Conservation (phyloP, 2,797 vertebrate species). For the Scolopax bukidnonensis region DNA sequence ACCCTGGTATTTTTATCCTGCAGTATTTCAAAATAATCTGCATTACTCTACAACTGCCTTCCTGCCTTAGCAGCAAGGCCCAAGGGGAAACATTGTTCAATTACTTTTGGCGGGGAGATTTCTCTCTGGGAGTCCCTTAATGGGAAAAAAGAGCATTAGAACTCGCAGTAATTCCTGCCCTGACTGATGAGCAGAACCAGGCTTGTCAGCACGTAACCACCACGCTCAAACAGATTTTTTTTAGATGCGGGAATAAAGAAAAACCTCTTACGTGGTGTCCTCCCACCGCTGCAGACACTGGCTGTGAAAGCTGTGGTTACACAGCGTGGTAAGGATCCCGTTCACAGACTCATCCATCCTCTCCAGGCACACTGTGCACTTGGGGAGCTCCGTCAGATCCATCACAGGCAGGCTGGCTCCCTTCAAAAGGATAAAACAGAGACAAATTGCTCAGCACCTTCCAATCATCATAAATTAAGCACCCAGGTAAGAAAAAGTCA, state of each 20-base stretch:
- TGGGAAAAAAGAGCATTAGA: neutral
- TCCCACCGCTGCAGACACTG: constrained; percentile 98
- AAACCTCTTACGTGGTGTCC: constrained; percentile 90
- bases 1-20: neutral
- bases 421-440: constrained; percentile 65
- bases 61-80: neutral
- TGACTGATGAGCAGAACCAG: neutral
- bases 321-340: constrained; percentile 94
- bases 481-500: neutral
- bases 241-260: neutral
- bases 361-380: constrained; percentile 97
- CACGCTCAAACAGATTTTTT: neutral
- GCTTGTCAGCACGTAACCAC: neutral
- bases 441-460: neutral
- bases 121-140: constrained; percentile 12
- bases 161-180: neutral
- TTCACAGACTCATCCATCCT: constrained; percentile 98
- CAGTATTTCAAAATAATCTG: neutral
- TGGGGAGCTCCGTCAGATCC: constrained; percentile 96
- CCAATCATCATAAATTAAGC: neutral
- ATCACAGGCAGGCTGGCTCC: constrained; percentile 97
- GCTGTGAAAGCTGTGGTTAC: constrained; percentile 99
- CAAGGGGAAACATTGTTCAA: neutral
- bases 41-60: neutral
- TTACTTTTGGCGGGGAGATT: constrained; percentile 1